Evolutionary conservation across 2,888 invertebrate species (phyloP).

Genomic region (Camptogramma bilineatum): DNA sequence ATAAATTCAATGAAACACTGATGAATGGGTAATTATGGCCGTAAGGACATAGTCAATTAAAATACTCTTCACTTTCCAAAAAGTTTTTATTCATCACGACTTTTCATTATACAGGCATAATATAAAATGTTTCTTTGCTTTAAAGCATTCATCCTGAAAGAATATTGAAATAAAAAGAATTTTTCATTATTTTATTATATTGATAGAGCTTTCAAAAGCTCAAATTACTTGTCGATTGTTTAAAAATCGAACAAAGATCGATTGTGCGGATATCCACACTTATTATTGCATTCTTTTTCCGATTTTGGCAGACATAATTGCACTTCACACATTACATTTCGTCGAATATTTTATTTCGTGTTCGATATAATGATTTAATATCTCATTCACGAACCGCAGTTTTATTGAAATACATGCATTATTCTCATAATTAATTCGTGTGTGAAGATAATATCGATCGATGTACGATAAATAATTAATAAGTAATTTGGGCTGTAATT

Average conservation of each 20-base stretch:
- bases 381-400: constrained; percentile 46
- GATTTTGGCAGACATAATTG: constrained; percentile 40
- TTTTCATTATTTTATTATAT: constrained; percentile 28
- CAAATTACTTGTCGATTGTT: constrained; percentile 46
- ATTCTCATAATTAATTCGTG: constrained; percentile 31
- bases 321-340: constrained; percentile 35
- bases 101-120: constrained; percentile 33
- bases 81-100: constrained; percentile 54
- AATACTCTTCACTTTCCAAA: constrained; percentile 19
- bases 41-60: constrained; percentile 12
- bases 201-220: constrained; percentile 34
- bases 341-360: constrained; percentile 36
- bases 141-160: constrained; percentile 14
- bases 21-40: constrained; percentile 6
- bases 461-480: constrained; percentile 17
- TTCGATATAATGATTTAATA: constrained; percentile 43
- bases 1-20: background rate
- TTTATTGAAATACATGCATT: constrained; percentile 33
- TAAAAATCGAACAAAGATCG: constrained; percentile 63
- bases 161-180: constrained; percentile 13
- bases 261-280: constrained; percentile 54
- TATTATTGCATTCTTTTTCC: constrained; percentile 31
- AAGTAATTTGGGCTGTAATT: constrained; percentile 22
- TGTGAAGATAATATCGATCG: constrained; percentile 17
- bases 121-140: constrained; percentile 9